Evolutionary conservation across 2,797 vertebrate genomes (phyloP).

Genomic region (Chloroceryle amazona): DNA sequence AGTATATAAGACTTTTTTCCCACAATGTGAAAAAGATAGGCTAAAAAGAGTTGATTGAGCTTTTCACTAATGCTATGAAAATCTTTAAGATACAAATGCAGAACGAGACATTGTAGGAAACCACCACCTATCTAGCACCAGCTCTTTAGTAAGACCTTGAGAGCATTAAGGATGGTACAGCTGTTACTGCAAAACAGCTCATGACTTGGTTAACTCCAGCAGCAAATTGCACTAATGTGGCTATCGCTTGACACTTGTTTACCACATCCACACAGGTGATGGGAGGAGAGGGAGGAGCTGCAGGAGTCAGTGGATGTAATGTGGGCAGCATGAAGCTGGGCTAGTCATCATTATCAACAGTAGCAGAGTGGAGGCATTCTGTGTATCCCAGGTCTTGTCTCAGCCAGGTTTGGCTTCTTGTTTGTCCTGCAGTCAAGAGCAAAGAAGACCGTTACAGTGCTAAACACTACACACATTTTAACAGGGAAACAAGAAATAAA

Average conservation of each 20-base stretch:
- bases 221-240: neutral
- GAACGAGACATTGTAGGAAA: neutral
- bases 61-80: neutral
- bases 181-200: neutral
- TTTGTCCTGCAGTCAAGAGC: neutral
- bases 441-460: neutral
- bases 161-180: neutral
- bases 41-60: neutral
- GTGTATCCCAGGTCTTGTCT: neutral
- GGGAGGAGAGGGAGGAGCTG: constrained; percentile 14
- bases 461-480: neutral
- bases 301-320: neutral
- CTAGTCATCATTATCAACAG: constrained; percentile 1
- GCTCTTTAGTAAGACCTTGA: neutral
- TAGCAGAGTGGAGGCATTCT: neutral
- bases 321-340: neutral
- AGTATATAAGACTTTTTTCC: neutral
- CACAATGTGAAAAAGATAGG: neutral
- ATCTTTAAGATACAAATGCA: neutral
- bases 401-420: neutral
- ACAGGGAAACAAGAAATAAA: neutral
- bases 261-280: constrained; percentile 48
- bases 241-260: constrained; percentile 22
- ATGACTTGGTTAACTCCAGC: neutral
- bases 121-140: neutral